Percentiles rank a stretch among this genome's conserved stretches.
Evolutionary conservation across 1,140 invertebrate species (phyloP).

Genomic region (Panagrolaimus sp.): DNA sequence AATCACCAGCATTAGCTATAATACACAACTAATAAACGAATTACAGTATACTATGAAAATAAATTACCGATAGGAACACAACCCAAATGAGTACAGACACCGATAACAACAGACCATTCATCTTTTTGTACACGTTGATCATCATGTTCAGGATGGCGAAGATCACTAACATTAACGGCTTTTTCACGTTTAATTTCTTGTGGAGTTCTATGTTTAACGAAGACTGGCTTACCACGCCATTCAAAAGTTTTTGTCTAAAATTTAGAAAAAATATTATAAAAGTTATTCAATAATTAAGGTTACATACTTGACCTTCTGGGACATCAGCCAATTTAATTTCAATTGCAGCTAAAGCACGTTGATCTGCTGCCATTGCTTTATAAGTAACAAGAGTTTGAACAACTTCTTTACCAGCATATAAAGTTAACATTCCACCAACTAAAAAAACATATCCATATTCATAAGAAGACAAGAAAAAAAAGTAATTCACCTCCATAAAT

Average conservation of each 20-base stretch:
- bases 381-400: slow-evolving; percentile 71
- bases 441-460: slow-evolving; percentile 41
- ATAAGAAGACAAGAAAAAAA: slow-evolving; percentile 4
- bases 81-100: slow-evolving; percentile 95
- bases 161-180: slow-evolving; percentile 67
- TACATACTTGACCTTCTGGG: slow-evolving; percentile 58
- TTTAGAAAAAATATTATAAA: slow-evolving; percentile 6
- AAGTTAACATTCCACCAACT: slow-evolving; percentile 67
- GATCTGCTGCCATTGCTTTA: slow-evolving; percentile 80
- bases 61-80: slow-evolving; percentile 75
- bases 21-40: neutral
- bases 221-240: slow-evolving; percentile 95
- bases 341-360: slow-evolving; percentile 85
- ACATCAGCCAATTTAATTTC: slow-evolving; percentile 85
- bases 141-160: slow-evolving; percentile 84
- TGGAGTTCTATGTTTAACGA: slow-evolving; percentile 79
- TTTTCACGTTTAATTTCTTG: slow-evolving; percentile 74
- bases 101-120: slow-evolving; percentile 85
- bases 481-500: slow-evolving; percentile 60
- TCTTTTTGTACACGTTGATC: slow-evolving; percentile 70
- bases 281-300: too few species aligned
- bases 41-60: neutral
- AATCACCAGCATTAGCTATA: slow-evolving; percentile 72
- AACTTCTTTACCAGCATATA: slow-evolving; percentile 73
- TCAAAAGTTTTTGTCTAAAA: slow-evolving; percentile 73